Conservation (phyloP, 2,888 invertebrate species). For the Gastrophysa polygoni region DNA sequence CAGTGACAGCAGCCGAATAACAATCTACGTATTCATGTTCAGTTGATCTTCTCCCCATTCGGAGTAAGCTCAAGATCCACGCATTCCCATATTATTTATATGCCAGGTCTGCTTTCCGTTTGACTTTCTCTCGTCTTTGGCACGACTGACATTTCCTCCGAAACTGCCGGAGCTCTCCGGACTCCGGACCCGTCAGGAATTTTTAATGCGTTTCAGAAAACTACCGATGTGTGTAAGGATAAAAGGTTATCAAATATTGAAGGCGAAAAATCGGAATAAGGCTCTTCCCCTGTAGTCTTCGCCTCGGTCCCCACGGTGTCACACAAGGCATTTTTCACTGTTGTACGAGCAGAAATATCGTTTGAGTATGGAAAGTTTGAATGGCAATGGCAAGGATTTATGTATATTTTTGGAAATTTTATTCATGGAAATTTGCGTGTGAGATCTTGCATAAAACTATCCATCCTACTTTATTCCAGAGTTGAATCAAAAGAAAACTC, state of each 20-base stretch:
- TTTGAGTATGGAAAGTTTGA: background rate
- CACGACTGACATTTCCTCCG: constrained; percentile 19
- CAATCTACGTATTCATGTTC: too few relatives aligned
- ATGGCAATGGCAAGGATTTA: background rate
- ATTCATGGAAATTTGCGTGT: background rate
- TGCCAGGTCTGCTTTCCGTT: constrained; percentile 8
- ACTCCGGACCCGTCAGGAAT: constrained; percentile 23
- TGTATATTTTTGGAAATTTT: background rate
- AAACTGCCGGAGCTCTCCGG: constrained; percentile 4
- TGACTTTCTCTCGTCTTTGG: background rate
- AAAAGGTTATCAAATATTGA: constrained; percentile 35
- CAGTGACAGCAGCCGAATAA: too few relatives aligned
- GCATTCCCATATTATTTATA: constrained; percentile 8
- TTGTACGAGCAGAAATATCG: too few relatives aligned
- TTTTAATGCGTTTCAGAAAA: constrained; percentile 33
- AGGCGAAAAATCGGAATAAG: constrained; percentile 20
- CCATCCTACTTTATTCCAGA: too few relatives aligned
- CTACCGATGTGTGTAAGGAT: constrained; percentile 32
- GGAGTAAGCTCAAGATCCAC: too few relatives aligned
- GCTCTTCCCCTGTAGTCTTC: background rate
- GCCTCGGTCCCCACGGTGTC: background rate
- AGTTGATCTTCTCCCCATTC: too few relatives aligned
- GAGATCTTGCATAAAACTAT: too few relatives aligned
- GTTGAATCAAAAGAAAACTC: too few relatives aligned
- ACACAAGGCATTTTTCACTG: background rate